Percentiles rank a stretch among this genome's conserved stretches.
phyloP scores from a whole-genome alignment of 1,140 invertebrate genomes.

The Batillaria attramentaria region DNA sequence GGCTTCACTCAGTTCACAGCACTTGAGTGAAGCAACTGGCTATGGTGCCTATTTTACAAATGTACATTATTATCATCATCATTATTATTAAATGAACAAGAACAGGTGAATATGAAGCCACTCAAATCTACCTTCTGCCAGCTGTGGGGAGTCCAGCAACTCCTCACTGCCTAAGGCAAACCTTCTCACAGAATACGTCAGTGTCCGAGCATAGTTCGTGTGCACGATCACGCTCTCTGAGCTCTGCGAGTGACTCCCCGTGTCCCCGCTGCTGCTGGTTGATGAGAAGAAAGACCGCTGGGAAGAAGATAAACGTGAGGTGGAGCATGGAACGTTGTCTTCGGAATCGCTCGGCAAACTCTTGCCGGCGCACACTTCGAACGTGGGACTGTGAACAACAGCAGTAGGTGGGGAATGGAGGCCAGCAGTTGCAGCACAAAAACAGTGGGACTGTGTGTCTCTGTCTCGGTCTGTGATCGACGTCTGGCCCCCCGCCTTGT shows the following conservation, averaged over 20 bases:
- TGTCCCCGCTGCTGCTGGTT: slow-evolving; percentile 61
- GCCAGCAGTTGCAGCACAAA: slow-evolving; percentile 10
- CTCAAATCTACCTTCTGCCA: slow-evolving; percentile 56
- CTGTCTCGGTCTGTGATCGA: background rate
- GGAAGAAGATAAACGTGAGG: slow-evolving; percentile 40
- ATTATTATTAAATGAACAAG: background rate
- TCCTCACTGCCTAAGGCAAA: slow-evolving; percentile 56
- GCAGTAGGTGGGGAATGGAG: slow-evolving; percentile 27
- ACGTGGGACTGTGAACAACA: slow-evolving; percentile 27
- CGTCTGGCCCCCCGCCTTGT: background rate
- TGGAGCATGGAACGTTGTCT: slow-evolving; percentile 30
- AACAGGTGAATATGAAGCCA: background rate
- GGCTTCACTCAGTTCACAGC: too few species aligned
- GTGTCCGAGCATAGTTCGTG: slow-evolving; percentile 65
- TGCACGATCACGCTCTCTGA: slow-evolving; percentile 67
- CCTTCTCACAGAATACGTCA: slow-evolving; percentile 65
- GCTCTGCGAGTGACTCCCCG: slow-evolving; percentile 61
- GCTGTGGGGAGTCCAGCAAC: slow-evolving; percentile 56
- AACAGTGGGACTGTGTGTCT: slow-evolving; percentile 16
- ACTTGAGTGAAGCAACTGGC: too few species aligned
- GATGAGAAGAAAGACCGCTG: slow-evolving; percentile 66
- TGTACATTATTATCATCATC: background rate
- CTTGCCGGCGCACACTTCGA: slow-evolving; percentile 21
- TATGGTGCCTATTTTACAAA: background rate
- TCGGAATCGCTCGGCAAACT: slow-evolving; percentile 34